Conservation (phyloP, 1,140 invertebrate species). For the Zaprionus ghesquierei region DNA sequence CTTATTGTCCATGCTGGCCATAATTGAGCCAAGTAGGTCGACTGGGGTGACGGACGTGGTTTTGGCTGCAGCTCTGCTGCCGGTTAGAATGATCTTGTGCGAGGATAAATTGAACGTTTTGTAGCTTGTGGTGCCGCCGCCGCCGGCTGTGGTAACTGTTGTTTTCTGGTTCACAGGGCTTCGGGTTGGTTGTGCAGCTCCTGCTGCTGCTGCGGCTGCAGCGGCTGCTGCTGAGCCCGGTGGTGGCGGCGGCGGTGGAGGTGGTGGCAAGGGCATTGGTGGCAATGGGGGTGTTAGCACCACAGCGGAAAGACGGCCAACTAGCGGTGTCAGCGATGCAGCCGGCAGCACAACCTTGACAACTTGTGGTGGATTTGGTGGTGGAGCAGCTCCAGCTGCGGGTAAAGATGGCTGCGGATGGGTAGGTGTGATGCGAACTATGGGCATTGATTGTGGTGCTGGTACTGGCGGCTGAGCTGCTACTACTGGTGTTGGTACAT, state of each 20-base stretch:
- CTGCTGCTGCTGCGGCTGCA: not conserved
- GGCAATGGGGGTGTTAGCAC: conserved; percentile 63
- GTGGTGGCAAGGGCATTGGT: conserved; percentile 64
- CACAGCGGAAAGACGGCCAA: conserved; percentile 45
- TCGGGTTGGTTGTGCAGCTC: not conserved
- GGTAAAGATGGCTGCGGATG: conserved; percentile 10
- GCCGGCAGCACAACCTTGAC: conserved; percentile 59
- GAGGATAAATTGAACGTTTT: conserved; percentile 65
- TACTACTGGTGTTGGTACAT: conserved; percentile 20
- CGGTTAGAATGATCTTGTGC: conserved; percentile 65
- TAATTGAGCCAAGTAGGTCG: conserved; percentile 79
- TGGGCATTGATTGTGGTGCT: not conserved
- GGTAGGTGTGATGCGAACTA: conserved; percentile 6
- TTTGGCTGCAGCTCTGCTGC: conserved; percentile 34
- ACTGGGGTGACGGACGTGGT: conserved; percentile 35
- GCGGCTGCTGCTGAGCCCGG: not conserved
- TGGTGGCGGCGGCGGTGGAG: conserved; percentile 45
- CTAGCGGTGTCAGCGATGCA: conserved; percentile 40
- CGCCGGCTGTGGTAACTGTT: not conserved
- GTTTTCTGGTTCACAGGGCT: conserved; percentile 11
- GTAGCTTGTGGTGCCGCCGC: conserved; percentile 47
- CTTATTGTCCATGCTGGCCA: conserved; percentile 82
- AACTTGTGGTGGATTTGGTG: conserved; percentile 36
- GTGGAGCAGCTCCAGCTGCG: not conserved
- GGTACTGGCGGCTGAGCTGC: conserved; percentile 3